Conservation (phyloP, 2,113 vertebrate genomes). For the Salvelinus sp. region DNA sequence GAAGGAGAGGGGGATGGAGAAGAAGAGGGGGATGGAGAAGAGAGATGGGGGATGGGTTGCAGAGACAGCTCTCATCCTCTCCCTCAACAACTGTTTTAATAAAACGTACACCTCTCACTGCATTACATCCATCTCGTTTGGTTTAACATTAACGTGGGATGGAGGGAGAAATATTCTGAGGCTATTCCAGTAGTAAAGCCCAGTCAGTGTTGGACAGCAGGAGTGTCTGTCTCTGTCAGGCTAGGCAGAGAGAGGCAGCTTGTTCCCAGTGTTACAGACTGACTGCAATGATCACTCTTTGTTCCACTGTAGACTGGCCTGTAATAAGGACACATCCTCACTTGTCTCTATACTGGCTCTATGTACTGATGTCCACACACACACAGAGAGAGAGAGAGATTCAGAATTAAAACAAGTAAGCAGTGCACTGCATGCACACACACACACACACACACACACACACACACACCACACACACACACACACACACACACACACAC, state of each 20-base stretch:
- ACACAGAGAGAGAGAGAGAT: background rate
- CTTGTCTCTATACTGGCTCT: slow-evolving; percentile 18
- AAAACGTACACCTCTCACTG: background rate
- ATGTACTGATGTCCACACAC: slow-evolving; percentile 1
- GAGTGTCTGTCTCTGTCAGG: slow-evolving; percentile 19
- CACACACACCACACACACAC: slow-evolving; percentile 2
- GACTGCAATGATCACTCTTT: slow-evolving; percentile 58
- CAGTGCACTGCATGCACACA: background rate
- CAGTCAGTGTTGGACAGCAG: background rate
- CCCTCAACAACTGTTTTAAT: too few species aligned
- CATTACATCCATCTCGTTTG: background rate
- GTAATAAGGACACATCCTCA: slow-evolving; percentile 52
- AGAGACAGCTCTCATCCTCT: background rate
- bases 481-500: slow-evolving; percentile 1
- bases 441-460: slow-evolving; percentile 1
- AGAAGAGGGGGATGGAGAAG: background rate
- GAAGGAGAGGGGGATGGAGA: slow-evolving; percentile 3
- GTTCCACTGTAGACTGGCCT: slow-evolving; percentile 37
- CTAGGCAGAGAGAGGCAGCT: slow-evolving; percentile 24
- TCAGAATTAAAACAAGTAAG: background rate
- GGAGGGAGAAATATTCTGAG: background rate
- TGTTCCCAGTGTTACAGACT: slow-evolving; percentile 15
- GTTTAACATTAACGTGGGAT: slow-evolving; percentile 12
- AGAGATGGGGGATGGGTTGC: background rate
- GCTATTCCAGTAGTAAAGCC: too few species aligned